Percentiles rank a stretch among this genome's conserved stretches.
phyloP scores from a whole-genome alignment of 1,140 invertebrate genomes.

The Triops cancriformis region DNA sequence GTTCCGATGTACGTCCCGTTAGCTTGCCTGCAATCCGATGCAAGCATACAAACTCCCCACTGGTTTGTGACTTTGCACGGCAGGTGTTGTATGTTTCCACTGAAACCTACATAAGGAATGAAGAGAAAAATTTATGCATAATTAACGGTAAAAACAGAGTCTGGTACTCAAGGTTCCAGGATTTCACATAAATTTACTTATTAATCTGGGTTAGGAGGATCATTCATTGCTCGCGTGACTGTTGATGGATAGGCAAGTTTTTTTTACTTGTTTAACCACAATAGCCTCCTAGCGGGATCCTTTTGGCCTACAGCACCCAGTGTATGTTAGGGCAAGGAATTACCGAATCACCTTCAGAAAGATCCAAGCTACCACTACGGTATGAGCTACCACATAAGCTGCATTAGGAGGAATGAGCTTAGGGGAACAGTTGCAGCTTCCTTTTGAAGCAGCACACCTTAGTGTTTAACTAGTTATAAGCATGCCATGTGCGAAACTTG shows the following conservation, averaged over 20 bases:
- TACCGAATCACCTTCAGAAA: too few species aligned
- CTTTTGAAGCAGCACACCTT: neutral
- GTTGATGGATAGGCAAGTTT: neutral
- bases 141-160: neutral
- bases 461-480: too few species aligned
- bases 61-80: conserved; percentile 67
- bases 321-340: too few species aligned
- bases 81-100: conserved; percentile 75
- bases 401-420: neutral
- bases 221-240: neutral
- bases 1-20: conserved; percentile 84
- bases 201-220: neutral
- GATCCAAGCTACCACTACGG: too few species aligned
- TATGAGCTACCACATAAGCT: neutral
- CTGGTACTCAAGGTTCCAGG: neutral
- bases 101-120: conserved; percentile 51
- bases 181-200: neutral
- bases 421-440: neutral
- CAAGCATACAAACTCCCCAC: conserved; percentile 86
- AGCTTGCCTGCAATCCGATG: conserved; percentile 79
- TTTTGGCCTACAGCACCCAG: too few species aligned
- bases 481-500: neutral
- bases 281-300: neutral
- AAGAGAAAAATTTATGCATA: conserved; percentile 29
- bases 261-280: neutral